phyloP scores from a whole-genome alignment of 1,140 invertebrate species.

The Papilio helenus region DNA sequence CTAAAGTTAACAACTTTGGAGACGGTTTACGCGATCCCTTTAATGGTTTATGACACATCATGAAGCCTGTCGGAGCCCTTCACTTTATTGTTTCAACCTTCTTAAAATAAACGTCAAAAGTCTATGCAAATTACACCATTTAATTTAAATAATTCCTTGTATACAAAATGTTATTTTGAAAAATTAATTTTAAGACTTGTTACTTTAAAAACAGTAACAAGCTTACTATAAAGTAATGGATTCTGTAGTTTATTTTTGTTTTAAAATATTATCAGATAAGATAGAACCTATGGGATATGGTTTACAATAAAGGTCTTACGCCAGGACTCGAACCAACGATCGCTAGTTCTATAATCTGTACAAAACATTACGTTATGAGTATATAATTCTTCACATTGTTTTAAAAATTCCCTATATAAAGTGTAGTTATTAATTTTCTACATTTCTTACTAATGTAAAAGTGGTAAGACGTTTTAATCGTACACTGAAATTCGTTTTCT shows the following conservation, averaged over 20 bases:
- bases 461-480: not conserved
- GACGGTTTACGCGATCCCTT: conserved; percentile 60
- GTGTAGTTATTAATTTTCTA: not conserved
- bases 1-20: conserved; percentile 78
- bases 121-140: not conserved
- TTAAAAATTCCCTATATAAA: too few species aligned
- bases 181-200: too few species aligned
- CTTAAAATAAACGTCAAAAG: conserved; percentile 3
- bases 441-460: not conserved
- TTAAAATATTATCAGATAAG: too few species aligned
- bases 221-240: too few species aligned
- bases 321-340: too few species aligned
- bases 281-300: too few species aligned
- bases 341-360: too few species aligned
- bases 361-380: too few species aligned
- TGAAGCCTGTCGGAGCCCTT: conserved; percentile 50
- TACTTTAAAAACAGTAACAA: too few species aligned
- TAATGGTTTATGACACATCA: conserved; percentile 60
- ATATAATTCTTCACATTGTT: too few species aligned
- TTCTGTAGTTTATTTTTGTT: too few species aligned
- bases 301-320: too few species aligned
- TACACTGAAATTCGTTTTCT: not conserved
- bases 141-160: not conserved
- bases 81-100: conserved; percentile 44
- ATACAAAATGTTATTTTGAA: not conserved